Conservation (phyloP, 1,140 invertebrate species). For the Drosophila nigrodunni region DNA sequence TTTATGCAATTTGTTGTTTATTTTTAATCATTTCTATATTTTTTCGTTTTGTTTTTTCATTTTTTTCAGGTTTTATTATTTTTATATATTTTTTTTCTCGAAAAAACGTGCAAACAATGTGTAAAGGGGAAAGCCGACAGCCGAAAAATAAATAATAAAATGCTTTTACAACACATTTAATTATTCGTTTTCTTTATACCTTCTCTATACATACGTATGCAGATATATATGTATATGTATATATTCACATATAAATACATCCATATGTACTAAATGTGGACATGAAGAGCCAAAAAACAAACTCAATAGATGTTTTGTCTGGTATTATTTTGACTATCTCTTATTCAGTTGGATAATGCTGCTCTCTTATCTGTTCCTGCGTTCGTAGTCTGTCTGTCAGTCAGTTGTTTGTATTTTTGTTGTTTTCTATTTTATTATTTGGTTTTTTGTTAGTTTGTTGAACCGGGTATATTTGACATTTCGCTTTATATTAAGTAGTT, state of each 20-base stretch:
- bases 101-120: conserved; percentile 93
- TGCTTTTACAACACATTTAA: conserved; percentile 80
- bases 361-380: not conserved
- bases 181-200: conserved; percentile 68
- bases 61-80: conserved; percentile 61
- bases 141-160: conserved; percentile 85
- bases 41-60: conserved; percentile 63
- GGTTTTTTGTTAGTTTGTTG: conserved; percentile 20
- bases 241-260: not conserved
- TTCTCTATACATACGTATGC: conserved; percentile 44
- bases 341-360: not conserved
- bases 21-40: conserved; percentile 73
- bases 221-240: conserved; percentile 10
- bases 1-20: conserved; percentile 70
- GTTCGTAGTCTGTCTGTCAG: conserved; percentile 37
- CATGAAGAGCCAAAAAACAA: conserved; percentile 39
- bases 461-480: conserved; percentile 13
- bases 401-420: conserved; percentile 38
- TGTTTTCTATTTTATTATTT: conserved; percentile 13
- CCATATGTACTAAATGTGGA: conserved; percentile 11
- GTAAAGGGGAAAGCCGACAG: conserved; percentile 93
- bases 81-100: conserved; percentile 59
- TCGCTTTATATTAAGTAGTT: conserved; percentile 27
- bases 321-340: conserved; percentile 12
- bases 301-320: conserved; percentile 23